Percentiles rank a stretch among this genome's conserved stretches.
Evolutionary conservation across 2,797 vertebrate genomes (phyloP).

Genomic region (Microhierax caerulescens): DNA sequence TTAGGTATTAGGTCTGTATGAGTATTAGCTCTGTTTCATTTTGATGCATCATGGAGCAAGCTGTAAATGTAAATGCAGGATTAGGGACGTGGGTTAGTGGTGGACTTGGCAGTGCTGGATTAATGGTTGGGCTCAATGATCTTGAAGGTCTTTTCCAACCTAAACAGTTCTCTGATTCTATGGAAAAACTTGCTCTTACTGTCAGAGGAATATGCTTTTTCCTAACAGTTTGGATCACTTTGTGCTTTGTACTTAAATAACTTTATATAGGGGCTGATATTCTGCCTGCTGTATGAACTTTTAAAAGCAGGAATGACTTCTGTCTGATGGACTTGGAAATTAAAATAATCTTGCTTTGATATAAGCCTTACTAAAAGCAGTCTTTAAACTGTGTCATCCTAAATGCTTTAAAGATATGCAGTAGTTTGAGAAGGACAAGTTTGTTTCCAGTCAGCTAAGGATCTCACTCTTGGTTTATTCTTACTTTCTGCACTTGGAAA

Average conservation of each 20-base stretch:
- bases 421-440: background rate
- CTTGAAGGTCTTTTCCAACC: background rate
- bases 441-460: background rate
- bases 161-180: background rate
- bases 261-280: background rate
- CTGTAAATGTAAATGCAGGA: background rate
- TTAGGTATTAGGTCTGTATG: background rate
- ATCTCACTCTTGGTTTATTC: accelerated
- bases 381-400: background rate
- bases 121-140: background rate
- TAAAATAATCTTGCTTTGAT: background rate
- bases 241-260: background rate
- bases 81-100: background rate
- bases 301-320: background rate
- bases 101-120: background rate
- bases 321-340: background rate
- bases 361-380: background rate
- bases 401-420: background rate
- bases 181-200: background rate
- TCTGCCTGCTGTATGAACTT: background rate
- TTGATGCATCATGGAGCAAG: background rate
- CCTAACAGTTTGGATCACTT: background rate
- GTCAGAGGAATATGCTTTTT: background rate
- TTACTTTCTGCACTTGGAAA: background rate
- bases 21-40: background rate